Base-by-base conservation (phyloP, 2,888 invertebrate species). In the Operophtera brumata region DNA sequence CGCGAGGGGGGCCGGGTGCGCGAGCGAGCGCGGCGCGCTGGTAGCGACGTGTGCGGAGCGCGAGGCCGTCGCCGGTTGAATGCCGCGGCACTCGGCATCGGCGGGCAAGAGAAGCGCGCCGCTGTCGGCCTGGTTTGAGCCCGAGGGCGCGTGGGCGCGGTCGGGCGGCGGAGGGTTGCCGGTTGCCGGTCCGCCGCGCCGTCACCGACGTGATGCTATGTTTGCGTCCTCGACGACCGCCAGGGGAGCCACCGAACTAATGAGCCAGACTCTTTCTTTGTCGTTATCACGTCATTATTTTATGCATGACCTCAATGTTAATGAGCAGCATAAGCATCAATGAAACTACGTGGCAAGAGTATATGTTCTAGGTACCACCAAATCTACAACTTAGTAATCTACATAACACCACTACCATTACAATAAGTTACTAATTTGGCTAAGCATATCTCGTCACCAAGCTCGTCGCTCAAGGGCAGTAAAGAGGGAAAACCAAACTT, bases 1-100 rank as follows among this genome's bases (percentile, higher is more conserved):
- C 67, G 73, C 69, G 75, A 66, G 70, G 67, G 73, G 73, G 56
- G 71, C 59, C 59, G 63, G 67, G 78, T 79, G 74, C 64, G 58
- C 71, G 66, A 62, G 65, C 44, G 62, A 50, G 66, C 65, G 70
- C 68, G 61, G 64, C 59, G 70, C 73, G 72, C 61, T 64, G 72
- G 73, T 71, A 73, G 70, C 51, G 74, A 62, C 84, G 82, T 85
- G 90, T 88, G 85, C 82, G 82, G 70, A 78, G 80, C 86, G 86
- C 86, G 84, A 80, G 87, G 84, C 77, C 83, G 88, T 80, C 85
- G 83, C 80, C 81, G 85, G 79, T 79, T 77, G 88, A 88, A 83
- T 88, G 89, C 86, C 80, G 77, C 75, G 46, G 56, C 67, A 70
- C 64, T 58, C 30, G 9, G 20, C 20, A 30, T 30, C 66, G 66